These are phyloP conservation scores for Agelastica alni DNA, from an alignment of 2,888 invertebrate species.

Conservation along the genomic window DNA sequence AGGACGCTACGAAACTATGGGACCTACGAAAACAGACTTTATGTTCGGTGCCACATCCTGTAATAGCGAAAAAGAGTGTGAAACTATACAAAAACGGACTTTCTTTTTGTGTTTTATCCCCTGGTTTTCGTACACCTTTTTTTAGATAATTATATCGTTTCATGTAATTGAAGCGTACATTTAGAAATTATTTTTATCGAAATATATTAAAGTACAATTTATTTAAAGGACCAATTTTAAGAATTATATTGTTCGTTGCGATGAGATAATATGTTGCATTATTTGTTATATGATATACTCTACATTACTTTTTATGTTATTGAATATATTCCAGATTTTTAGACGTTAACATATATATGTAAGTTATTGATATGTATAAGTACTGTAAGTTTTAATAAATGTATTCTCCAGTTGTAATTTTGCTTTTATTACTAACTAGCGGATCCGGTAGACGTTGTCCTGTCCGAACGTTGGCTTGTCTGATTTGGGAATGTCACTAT, in stretches of 20 bases:
- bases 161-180: conserved; percentile 22
- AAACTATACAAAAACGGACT: conserved; percentile 7
- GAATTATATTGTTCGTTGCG: conserved; percentile 34
- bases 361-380: conserved; percentile 36
- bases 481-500: no score
- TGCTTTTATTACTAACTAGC: no score
- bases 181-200: conserved; percentile 27
- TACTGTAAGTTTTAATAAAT: conserved; percentile 47
- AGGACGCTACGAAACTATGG: conserved; percentile 15
- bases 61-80: conserved; percentile 4
- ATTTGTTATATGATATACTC: conserved; percentile 39
- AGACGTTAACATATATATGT: conserved; percentile 31
- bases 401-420: conserved; percentile 35
- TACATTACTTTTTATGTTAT: conserved; percentile 37
- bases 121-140: conserved; percentile 15
- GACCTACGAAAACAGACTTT: conserved; percentile 13
- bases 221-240: conserved; percentile 45
- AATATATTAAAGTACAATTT: conserved; percentile 45
- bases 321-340: conserved; percentile 38
- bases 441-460: no score
- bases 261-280: no score
- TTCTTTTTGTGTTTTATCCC: conserved; percentile 14
- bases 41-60: conserved; percentile 17
- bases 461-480: no score
- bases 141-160: conserved; percentile 17